Base-by-base conservation (phyloP, 2,888 invertebrate genomes). In the Drosophila recens region DNA sequence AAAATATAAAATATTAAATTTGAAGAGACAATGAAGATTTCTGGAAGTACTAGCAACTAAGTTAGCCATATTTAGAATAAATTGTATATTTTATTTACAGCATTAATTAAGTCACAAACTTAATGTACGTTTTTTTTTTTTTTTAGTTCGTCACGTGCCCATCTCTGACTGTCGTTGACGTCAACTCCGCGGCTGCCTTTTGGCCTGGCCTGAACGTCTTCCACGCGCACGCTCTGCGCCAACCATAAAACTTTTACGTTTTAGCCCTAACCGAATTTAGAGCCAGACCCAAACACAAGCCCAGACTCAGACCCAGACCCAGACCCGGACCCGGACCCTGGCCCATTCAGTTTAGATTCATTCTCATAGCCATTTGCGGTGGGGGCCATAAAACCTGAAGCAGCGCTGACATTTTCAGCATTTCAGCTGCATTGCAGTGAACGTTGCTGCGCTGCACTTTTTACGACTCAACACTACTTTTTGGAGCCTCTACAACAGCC, bases 181-280 rank as follows among this genome's bases (percentile, higher is more conserved):
- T 62, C 46, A 54, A 20, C 49, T 27, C 57, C 5, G 36, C 54
- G 45, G 10, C 61, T 42, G 64, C n/a, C 10, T 53, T 48, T 58
- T 43, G 48, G 54, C 17, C 52, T 51, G 61, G 59, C 45, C 51
- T 17, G 52, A 49, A 56, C 61, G 62, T 67, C 69, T 64, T 53
- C 40, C 48, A 53, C 38, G 63, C 53, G 66, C 68, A 59, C 59
- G 66, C 69, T 54, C 53, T 83, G 88, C 78, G 82, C 46, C 80
- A 74, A 66, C 84, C 72, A 84, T 84, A 89, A 89, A 84, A 84
- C 67, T 84, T 84, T 89, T 87, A 84, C 87, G 89, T 68, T 84
- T 72, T 79, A 75, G 84, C 87, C 75, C 79, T 61, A 77, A 62
- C 75, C 87, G 63, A 84, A 84, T 83, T 88, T 74, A 81, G 75